These are phyloP conservation scores for Centrocercus urophasianus DNA, from an alignment of 2,113 vertebrate species.

Conservation along the genomic window DNA sequence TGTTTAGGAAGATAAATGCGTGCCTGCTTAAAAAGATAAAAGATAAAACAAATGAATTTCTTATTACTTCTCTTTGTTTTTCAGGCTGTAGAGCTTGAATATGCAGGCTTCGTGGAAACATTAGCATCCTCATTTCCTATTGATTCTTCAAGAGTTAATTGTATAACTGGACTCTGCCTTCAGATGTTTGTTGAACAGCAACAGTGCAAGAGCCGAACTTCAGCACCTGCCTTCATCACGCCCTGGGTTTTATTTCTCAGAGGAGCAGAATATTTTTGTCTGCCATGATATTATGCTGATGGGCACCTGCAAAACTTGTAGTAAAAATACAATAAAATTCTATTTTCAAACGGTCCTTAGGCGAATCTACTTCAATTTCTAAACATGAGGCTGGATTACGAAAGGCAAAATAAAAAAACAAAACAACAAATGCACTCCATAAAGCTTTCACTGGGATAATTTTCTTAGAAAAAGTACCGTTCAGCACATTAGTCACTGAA, in stretches of 20 bases:
- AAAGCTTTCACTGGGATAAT: conserved; percentile 54
- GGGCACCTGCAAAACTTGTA: conserved; percentile 7
- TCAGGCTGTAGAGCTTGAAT: neutral
- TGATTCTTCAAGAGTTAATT: neutral
- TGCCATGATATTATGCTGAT: neutral
- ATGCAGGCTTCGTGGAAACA: conserved; percentile 25
- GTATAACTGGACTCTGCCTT: neutral
- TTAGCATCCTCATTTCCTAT: conserved; percentile 5
- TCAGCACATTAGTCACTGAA: conserved; percentile 53
- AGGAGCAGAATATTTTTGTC: neutral
- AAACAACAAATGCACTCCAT: neutral
- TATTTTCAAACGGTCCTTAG: conserved; percentile 15
- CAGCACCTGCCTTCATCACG: neutral
- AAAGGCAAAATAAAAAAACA: neutral
- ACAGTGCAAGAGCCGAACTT: neutral
- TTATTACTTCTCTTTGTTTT: conserved; percentile 51
- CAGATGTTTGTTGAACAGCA: neutral
- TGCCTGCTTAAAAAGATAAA: conserved; percentile 59
- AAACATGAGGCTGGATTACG: neutral
- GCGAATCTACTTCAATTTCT: conserved; percentile 43
- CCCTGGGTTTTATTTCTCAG: neutral
- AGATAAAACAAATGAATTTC: conserved; percentile 45
- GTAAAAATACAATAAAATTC: neutral
- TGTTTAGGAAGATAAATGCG: conserved; percentile 43
- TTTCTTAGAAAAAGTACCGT: conserved; percentile 44